Evolutionary conservation across 2,797 vertebrate genomes (phyloP).

Genomic region (Mormyrus proboscirostris): DNA sequence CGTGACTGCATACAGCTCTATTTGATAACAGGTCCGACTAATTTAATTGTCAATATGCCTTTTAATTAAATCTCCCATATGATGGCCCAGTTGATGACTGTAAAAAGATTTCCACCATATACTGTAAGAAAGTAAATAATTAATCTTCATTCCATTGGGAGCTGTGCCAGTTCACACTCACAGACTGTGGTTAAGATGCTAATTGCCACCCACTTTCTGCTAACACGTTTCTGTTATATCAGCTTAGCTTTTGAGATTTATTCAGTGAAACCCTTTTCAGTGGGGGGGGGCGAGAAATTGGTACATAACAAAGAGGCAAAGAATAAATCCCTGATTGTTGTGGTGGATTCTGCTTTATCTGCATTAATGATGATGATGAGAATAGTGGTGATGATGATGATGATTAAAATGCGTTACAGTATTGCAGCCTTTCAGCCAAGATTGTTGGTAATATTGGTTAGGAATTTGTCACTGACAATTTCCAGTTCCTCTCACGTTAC

Average conservation of each 20-base stretch:
- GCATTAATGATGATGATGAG: neutral
- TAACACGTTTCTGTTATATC: neutral
- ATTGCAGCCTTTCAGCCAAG: neutral
- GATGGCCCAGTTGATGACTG: neutral
- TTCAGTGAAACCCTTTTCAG: neutral
- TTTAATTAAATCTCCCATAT: constrained; percentile 1
- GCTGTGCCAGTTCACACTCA: constrained; percentile 1
- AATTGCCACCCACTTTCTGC: constrained; percentile 4
- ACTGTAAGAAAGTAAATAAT: constrained; percentile 4
- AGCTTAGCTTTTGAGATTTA: neutral
- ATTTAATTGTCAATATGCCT: neutral
- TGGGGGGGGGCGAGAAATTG: neutral
- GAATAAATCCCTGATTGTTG: neutral
- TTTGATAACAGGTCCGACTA: neutral
- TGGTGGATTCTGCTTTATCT: neutral
- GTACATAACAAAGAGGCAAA: neutral
- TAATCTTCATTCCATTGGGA: neutral
- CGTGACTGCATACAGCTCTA: neutral
- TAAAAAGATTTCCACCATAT: neutral
- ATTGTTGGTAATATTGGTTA: neutral
- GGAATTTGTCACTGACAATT: neutral
- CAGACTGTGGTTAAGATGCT: neutral
- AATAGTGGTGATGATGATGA: neutral
- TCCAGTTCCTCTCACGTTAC: neutral
- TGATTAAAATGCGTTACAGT: neutral